Evolutionary conservation across 2,888 invertebrate genomes (phyloP).

Genomic region (Platycheirus albimanus): DNA sequence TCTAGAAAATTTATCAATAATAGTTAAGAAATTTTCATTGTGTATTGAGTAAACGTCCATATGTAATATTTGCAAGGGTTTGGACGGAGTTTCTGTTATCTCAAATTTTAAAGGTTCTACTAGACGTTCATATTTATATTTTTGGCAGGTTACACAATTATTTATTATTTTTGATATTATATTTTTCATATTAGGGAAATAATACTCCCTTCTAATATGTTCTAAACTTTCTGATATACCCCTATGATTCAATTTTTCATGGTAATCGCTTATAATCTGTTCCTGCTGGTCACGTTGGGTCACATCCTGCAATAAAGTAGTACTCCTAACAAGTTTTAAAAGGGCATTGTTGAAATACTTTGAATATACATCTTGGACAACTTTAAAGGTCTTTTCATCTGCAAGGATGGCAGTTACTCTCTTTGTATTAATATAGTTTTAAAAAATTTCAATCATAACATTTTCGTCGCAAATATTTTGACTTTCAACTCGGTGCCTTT

Average conservation of each 20-base stretch:
- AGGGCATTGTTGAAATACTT: slow-evolving; percentile 43
- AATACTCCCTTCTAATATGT: slow-evolving; percentile 44
- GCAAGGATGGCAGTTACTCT: slow-evolving; percentile 41
- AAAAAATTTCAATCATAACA: slow-evolving; percentile 17
- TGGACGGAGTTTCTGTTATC: slow-evolving; percentile 15
- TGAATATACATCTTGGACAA: slow-evolving; percentile 46
- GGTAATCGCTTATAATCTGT: slow-evolving; percentile 31
- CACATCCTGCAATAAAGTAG: slow-evolving; percentile 14
- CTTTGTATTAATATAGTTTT: slow-evolving; percentile 24
- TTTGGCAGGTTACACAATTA: slow-evolving; percentile 53
- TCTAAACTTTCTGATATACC: slow-evolving; percentile 40
- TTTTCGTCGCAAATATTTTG: slow-evolving; percentile 12
- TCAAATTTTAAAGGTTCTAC: slow-evolving; percentile 44
- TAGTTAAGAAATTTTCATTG: slow-evolving; percentile 12
- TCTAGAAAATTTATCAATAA: too few species aligned
- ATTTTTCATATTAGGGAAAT: slow-evolving; percentile 61
- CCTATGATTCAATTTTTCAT: slow-evolving; percentile 44
- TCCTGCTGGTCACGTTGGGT: slow-evolving; percentile 41
- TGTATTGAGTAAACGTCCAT: slow-evolving; percentile 13
- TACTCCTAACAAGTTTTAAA: slow-evolving; percentile 46
- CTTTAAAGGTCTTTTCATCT: slow-evolving; percentile 48
- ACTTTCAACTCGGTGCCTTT: slow-evolving; percentile 23
- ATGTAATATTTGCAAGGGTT: background rate
- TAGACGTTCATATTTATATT: slow-evolving; percentile 62
- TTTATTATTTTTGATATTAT: slow-evolving; percentile 42